Percentiles rank a stretch among this genome's conserved stretches.
Conservation (phyloP, 2,113 vertebrate genomes). For the Bucco capensis region DNA sequence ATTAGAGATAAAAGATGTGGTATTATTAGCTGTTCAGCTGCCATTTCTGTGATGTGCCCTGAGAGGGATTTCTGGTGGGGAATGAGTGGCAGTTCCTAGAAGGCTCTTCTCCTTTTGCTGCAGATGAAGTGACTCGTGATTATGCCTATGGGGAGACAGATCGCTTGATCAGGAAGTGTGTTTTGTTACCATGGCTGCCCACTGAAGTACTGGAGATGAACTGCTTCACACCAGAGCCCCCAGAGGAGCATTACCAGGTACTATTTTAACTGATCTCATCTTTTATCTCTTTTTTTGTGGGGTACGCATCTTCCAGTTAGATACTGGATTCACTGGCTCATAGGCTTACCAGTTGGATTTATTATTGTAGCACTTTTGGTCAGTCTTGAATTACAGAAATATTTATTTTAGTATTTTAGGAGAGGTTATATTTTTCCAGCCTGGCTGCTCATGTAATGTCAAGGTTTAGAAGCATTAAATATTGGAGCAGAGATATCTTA, state of each 20-base stretch:
- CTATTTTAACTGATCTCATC: not conserved
- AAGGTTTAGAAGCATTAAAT: not conserved
- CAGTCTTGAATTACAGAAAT: not conserved
- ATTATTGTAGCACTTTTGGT: not conserved
- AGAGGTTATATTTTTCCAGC: not conserved
- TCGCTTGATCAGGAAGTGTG: slow-evolving; percentile 81
- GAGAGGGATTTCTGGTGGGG: not conserved
- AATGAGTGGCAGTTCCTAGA: not conserved
- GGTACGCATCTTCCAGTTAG: not conserved
- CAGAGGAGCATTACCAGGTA: slow-evolving; percentile 87
- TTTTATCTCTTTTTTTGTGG: not conserved
- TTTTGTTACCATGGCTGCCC: slow-evolving; percentile 85
- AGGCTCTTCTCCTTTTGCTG: not conserved
- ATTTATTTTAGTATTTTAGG: not conserved
- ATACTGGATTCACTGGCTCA: not conserved
- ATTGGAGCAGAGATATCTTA: not conserved
- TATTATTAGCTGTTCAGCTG: not conserved
- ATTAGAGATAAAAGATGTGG: not conserved
- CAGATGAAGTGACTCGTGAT: slow-evolving; percentile 94
- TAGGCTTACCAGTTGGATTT: not conserved
- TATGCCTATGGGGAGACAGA: slow-evolving; percentile 85
- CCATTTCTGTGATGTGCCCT: not conserved
- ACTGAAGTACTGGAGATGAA: slow-evolving; percentile 72
- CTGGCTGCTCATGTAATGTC: not conserved
- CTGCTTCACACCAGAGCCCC: slow-evolving; percentile 77